These are phyloP conservation scores for Agapornis roseicollis DNA, from an alignment of 2,113 vertebrate genomes.

Conservation along the genomic window DNA sequence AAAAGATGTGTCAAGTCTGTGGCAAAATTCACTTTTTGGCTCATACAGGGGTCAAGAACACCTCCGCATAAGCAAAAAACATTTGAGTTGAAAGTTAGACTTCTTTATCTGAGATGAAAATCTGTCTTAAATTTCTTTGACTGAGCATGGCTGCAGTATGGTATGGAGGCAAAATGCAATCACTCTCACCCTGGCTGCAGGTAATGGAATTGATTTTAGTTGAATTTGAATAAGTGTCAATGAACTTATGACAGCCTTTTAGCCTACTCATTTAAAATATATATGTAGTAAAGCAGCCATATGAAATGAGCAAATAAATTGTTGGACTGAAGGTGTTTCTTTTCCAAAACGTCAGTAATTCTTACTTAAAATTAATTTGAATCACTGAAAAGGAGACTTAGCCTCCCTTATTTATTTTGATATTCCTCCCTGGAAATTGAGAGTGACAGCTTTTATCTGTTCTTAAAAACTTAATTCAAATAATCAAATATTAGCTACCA, in stretches of 20 bases:
- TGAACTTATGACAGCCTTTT: background rate
- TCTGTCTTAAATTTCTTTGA: background rate
- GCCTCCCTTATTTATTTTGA: background rate
- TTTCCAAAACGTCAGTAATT: background rate
- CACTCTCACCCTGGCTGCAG: background rate
- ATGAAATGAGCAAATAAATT: slow-evolving; percentile 1
- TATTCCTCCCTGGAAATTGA: background rate
- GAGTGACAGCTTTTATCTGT: background rate
- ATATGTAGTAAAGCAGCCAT: background rate
- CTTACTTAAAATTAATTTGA: slow-evolving; percentile 15
- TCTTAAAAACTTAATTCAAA: background rate
- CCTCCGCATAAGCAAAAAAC: background rate
- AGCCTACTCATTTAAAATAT: background rate
- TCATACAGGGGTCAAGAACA: background rate
- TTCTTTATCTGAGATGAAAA: background rate
- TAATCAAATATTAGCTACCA: background rate
- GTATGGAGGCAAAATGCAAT: background rate
- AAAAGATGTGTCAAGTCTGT: background rate
- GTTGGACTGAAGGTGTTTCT: background rate
- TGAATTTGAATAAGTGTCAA: background rate
- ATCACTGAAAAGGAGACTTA: background rate
- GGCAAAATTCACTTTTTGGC: background rate
- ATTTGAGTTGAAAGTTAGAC: background rate
- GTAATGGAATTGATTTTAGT: background rate
- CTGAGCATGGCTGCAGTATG: background rate